These are phyloP conservation scores for Cotesia vestalis DNA, from an alignment of 1,140 invertebrate genomes.

Conservation along the genomic window DNA sequence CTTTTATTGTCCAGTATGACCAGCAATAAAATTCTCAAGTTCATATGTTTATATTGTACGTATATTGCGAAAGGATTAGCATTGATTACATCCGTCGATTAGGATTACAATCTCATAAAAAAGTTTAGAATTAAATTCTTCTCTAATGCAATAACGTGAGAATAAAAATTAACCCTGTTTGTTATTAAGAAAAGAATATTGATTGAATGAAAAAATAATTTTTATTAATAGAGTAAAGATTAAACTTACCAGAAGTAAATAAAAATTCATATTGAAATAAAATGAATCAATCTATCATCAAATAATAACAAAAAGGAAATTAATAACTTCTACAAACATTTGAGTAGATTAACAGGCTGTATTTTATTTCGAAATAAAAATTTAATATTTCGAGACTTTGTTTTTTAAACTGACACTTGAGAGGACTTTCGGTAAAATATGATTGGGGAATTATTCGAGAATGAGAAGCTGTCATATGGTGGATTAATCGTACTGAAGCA, in stretches of 20 bases:
- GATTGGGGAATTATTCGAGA: conserved; percentile 1
- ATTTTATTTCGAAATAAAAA: too few relatives aligned
- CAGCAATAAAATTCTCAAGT: conserved; percentile 8
- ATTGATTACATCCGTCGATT: conserved; percentile 24
- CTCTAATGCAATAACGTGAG: conserved; percentile 11
- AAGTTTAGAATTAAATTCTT: neutral
- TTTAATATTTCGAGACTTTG: too few relatives aligned
- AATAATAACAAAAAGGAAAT: too few relatives aligned
- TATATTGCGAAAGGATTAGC: neutral
- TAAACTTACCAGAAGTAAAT: too few relatives aligned
- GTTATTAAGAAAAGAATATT: neutral
- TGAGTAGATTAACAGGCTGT: too few relatives aligned
- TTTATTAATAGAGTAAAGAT: too few relatives aligned
- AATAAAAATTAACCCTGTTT: conserved; percentile 1
- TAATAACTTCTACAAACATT: too few relatives aligned
- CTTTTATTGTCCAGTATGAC: neutral
- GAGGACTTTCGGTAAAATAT: conserved; percentile 5
- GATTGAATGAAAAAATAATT: neutral
- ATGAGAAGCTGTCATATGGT: conserved; percentile 12
- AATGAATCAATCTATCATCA: too few relatives aligned
- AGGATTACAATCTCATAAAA: neutral
- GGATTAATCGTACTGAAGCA: conserved; percentile 19
- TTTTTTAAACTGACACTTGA: conserved; percentile 10
- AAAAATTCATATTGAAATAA: too few relatives aligned
- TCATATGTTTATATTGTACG: neutral